Evolutionary conservation across 1,140 invertebrate species (phyloP), one percentile per base, ranked within the genome.

Genomic region (Dendrolimus punctatus): DNA sequence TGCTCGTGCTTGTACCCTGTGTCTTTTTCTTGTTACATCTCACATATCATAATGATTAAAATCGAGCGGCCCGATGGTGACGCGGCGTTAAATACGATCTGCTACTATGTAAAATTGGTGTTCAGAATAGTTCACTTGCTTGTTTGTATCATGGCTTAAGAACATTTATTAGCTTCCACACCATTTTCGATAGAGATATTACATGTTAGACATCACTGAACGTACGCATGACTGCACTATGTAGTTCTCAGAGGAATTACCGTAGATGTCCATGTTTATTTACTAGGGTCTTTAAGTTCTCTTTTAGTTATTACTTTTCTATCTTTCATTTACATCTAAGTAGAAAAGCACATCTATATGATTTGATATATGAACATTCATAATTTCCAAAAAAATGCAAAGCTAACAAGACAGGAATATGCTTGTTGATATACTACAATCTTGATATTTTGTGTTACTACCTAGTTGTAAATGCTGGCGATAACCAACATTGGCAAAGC

Each of bases 91-190:
- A 68, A 69, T 77, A 76, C 70, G 69, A 40, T 63, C 10, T 55
- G 71, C 71, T 76, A 67, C 74, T 80, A 76, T 80, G 76, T 79
- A 77, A 83, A 79, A 80, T 80, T 79, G 73, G 59, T 67, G 66
- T 76, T 74, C 66, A 64, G 66, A 69, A 54, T 64, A 67, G 56
- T 55, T 73, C 66, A 65, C 38, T 61, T 52, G 75, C 71, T 80
- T 76, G 46, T 66, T 71, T 68, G 64, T 68, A 51, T 63, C 52
- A 62, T 68, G 58, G 65, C 58, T 69, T 70, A 49, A 6, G n/a
- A 7, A 45, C 49, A 56, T 62, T 72, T 53, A 73, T 75, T 64
- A 62, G 62, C 66, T 68, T 68, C 68, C 66, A 76, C 79, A 80
- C 77, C 77, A 80, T 82, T 85, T 77, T 85, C 76, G 72, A 81